These are phyloP conservation scores for Ceratotherium simum DNA, from an alignment of 2,113 vertebrate genomes.

Conservation along the genomic window DNA sequence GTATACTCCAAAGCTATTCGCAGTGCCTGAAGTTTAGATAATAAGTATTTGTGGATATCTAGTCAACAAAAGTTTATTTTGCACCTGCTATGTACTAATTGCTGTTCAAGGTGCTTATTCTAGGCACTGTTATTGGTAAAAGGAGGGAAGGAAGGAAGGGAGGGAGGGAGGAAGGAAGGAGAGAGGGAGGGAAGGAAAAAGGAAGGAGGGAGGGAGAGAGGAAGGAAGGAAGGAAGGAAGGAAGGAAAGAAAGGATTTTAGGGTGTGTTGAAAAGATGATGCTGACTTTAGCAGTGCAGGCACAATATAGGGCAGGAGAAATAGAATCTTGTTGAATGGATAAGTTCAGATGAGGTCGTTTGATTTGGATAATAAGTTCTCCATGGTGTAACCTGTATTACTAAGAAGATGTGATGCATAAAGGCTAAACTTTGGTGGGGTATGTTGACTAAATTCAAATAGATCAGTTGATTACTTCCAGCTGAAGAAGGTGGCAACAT, in stretches of 20 bases:
- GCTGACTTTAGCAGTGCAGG: background rate
- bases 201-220: fast-evolving
- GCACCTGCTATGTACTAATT: background rate
- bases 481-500: background rate
- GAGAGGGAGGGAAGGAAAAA: too few species aligned
- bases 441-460: background rate
- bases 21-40: background rate
- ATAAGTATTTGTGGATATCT: constrained; percentile 15
- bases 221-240: too few species aligned
- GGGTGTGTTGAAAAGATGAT: background rate
- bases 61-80: constrained; percentile 3
- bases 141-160: too few species aligned
- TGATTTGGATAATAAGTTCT: background rate
- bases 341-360: background rate
- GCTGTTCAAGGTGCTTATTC: background rate
- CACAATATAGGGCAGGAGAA: background rate
- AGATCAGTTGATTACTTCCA: background rate
- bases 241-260: background rate
- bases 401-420: background rate
- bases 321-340: background rate
- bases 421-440: background rate
- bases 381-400: background rate
- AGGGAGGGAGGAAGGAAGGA: too few species aligned
- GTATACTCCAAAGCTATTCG: background rate
- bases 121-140: background rate